Base-by-base conservation (phyloP, 1,140 invertebrate genomes). In the Bombus huntii region DNA sequence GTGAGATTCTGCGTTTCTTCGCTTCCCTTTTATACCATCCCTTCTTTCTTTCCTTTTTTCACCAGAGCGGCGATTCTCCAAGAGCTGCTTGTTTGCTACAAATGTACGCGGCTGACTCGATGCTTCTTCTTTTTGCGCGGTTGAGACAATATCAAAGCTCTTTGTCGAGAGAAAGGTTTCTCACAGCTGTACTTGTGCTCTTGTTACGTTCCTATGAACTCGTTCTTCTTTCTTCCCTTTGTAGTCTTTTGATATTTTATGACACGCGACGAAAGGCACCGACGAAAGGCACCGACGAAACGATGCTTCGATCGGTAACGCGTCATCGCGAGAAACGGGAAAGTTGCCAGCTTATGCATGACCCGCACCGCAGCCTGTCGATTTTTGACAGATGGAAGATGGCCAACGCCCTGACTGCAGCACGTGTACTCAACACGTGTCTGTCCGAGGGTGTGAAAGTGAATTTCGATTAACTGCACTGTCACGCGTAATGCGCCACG, bases 311-410 rank as follows among this genome's bases (percentile, higher is more conserved):
- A 12, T 34, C 34, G 47, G 70, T 86, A 83, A 62, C 83, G 80
- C 81, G 83, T 74, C 79, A 76, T 82, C 65, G 88, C 85, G 79
- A 59, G 25, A 28, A 28, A 59, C 57, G 25, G 10, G 62, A 81
- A 53, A 83, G 47, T 85, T 53, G 78, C 73, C 73, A 68, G 89
- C 62, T 44, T 88, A 90, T 88, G 89, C 86, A 90, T 75, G 72
- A 90, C 86, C 89, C 89, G 88, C 86, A 90, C 53, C 89, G 44
- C 65, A 74, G 57, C 22, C 77, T 81, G 89, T 90, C 89, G 89
- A 90, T 90, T 90, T 90, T 90, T 90, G 89, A 90, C 89, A 85
- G 89, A 90, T 88, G 83, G 89, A 90, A 90, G 89, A 90, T 88
- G 86, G 81, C 83, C 86, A 42, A 42, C 82, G 76, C 70, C 65